These are phyloP conservation scores for Coilia nasus DNA, from an alignment of 2,797 vertebrate genomes.

Conservation along the genomic window DNA sequence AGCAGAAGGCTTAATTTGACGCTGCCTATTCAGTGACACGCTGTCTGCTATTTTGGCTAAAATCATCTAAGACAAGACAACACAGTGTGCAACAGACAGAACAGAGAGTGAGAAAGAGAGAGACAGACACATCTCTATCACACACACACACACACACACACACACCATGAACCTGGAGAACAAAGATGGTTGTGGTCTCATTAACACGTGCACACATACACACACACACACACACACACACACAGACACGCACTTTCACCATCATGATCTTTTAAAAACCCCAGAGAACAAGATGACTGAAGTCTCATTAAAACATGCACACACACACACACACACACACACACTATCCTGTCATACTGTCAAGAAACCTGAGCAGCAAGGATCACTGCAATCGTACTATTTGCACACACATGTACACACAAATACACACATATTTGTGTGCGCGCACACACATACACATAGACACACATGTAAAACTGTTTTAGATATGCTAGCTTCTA, in stretches of 20 bases:
- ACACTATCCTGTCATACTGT: not conserved
- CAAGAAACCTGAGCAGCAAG: too few species aligned
- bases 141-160: not conserved
- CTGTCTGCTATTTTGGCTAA: not conserved
- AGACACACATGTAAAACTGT: not conserved
- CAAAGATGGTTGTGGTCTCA: not conserved
- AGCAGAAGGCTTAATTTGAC: not conserved
- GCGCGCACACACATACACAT: not conserved
- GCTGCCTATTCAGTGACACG: not conserved
- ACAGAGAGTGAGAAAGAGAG: too few species aligned
- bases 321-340: not conserved
- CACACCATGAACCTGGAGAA: not conserved
- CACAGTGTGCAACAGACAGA: not conserved
- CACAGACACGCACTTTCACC: not conserved
- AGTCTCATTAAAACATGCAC: not conserved
- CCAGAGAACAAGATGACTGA: too few species aligned
- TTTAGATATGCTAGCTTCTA: not conserved
- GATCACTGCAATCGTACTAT: too few species aligned
- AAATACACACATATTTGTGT: not conserved
- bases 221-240: conserved; percentile 12
- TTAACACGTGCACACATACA: not conserved
- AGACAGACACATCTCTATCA: too few species aligned
- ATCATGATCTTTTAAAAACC: not conserved
- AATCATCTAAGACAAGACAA: not conserved
- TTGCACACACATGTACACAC: not conserved